Conservation (phyloP, 2,888 invertebrate genomes). For the Aplocera efformata region DNA sequence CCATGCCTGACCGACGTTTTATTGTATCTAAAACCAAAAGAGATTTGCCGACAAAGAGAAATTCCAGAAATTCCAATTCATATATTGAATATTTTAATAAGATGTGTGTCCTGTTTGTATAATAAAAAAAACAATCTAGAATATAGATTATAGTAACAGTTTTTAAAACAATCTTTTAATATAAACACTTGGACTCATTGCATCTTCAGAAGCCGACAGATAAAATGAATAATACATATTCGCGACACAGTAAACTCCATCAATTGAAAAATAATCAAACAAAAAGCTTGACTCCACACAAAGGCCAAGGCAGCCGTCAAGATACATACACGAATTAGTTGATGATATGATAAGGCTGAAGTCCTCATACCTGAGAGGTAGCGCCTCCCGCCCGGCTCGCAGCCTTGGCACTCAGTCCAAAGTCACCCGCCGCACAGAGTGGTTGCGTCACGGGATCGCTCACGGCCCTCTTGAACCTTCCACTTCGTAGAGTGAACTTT, state of each 20-base stretch:
- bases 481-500: conserved; percentile 54
- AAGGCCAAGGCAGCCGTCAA: conserved; percentile 25
- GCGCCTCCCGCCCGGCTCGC: conserved; percentile 23
- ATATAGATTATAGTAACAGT: too few species aligned
- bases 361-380: conserved; percentile 27
- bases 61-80: conserved; percentile 13
- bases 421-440: conserved; percentile 39
- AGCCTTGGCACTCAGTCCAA: conserved; percentile 45
- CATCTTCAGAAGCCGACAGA: too few species aligned
- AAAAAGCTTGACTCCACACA: conserved; percentile 4
- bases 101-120: too few species aligned
- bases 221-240: too few species aligned
- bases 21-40: conserved; percentile 28
- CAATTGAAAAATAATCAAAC: too few species aligned
- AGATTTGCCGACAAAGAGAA: conserved; percentile 22
- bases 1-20: conserved; percentile 31
- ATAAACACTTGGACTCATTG: too few species aligned
- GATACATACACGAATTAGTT: conserved; percentile 27
- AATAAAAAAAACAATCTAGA: too few species aligned
- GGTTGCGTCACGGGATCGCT: conserved; percentile 35
- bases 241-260: too few species aligned
- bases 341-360: conserved; percentile 28
- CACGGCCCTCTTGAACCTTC: conserved; percentile 31
- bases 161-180: too few species aligned
- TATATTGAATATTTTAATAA: not conserved